Base-by-base conservation (phyloP, 2,888 invertebrate species). In the Lasioglossum figueresi region DNA sequence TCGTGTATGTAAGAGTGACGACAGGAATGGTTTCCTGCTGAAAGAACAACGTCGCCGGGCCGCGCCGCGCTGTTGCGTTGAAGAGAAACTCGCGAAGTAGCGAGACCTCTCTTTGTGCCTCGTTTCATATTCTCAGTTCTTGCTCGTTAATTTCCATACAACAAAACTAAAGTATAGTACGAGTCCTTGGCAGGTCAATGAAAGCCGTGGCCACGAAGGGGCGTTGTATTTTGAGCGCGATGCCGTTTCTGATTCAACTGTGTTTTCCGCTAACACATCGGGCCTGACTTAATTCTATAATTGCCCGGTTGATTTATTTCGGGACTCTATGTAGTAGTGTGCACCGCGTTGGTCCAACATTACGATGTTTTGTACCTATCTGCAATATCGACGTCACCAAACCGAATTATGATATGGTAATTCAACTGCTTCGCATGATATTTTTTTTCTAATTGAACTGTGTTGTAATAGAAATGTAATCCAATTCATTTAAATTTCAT, bases 61-160 rank as follows among this genome's bases (percentile, higher is more conserved):
- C 37, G 37, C 56, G 34, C 14, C 14, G 45, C 45, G 4, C 16
- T 3, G 45, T 45, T 45, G 16, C 45, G 43, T 34, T 31, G 66
- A 23, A 68, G n/a, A n/a, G 16, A 45, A 10, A 23, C 23, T 63
- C 72, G 79, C 59, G 81, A 76, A 82, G 80, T 45, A 81, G 79
- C 79, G 76, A 76, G 63, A 66, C 23, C 34, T 31, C 48, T 45
- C 82, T 81, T 84, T 79, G 88, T 82, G 75, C 48, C 83, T 77
- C 79, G 77, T 86, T 83, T 85, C 83, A 80, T 85, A 89, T 89
- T 85, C 89, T 74, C 82, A 70, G 76, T 79, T 85, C 82, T 80
- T 76, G 76, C 70, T 71, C 59, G 85, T 87, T 89, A 89, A 87
- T 89, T 89, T 89, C 63, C 87, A 85, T 89, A 79, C 85, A 84